phyloP scores from a whole-genome alignment of 2,888 invertebrate genomes.

The Ptilodon capucinus region DNA sequence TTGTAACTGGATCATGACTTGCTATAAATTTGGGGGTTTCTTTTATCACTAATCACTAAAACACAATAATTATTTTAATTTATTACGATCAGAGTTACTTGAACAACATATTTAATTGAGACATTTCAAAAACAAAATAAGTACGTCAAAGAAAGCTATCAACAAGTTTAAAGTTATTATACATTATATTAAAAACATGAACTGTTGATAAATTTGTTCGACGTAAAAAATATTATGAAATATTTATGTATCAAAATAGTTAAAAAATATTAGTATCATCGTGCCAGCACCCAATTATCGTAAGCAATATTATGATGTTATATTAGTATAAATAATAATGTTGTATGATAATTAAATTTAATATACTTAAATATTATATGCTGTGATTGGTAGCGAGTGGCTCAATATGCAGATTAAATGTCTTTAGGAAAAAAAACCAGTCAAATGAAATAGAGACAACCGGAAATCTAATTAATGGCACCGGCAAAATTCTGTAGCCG shows the following conservation, averaged over 20 bases:
- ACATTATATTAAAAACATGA: not conserved
- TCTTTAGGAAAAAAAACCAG: slow-evolving; percentile 3
- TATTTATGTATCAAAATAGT: slow-evolving; percentile 12
- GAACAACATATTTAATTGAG: too few species aligned
- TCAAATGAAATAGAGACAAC: not conserved
- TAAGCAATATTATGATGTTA: slow-evolving; percentile 40
- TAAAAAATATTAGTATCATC: slow-evolving; percentile 28
- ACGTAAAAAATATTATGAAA: not conserved
- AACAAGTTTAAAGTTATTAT: not conserved
- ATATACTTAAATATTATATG: slow-evolving; percentile 22
- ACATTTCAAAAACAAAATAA: too few species aligned
- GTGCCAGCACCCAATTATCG: slow-evolving; percentile 49
- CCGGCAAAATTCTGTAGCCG: too few species aligned
- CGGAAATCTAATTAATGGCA: too few species aligned
- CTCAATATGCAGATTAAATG: slow-evolving; percentile 29
- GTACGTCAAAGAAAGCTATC: not conserved
- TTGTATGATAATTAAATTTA: slow-evolving; percentile 22
- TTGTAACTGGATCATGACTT: too few species aligned
- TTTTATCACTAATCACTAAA: too few species aligned
- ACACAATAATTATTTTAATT: not conserved
- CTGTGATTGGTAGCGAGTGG: slow-evolving; percentile 47
- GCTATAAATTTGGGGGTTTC: too few species aligned
- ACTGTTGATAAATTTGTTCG: not conserved
- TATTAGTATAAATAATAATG: slow-evolving; percentile 23
- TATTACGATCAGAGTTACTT: not conserved